Conservation (phyloP, 2,888 invertebrate genomes). For the Tenthredo mesomela region DNA sequence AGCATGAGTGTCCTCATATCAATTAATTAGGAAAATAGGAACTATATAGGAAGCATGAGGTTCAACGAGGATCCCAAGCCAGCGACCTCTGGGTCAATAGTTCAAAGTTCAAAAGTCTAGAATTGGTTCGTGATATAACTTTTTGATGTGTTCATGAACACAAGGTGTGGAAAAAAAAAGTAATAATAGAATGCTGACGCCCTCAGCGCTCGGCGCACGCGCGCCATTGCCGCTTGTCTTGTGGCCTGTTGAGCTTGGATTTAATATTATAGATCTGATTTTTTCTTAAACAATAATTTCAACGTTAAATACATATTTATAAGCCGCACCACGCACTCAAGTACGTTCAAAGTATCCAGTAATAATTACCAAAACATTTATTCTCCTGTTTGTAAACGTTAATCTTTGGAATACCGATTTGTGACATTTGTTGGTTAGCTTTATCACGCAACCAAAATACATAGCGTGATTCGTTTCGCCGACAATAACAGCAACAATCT, state of each 20-base stretch:
- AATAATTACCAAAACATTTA: not conserved
- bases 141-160: not conserved
- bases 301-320: not conserved
- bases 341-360: not conserved
- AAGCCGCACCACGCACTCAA: not conserved
- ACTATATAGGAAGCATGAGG: not conserved
- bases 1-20: no score
- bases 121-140: not conserved
- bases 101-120: not conserved
- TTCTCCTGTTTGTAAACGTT: not conserved
- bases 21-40: no score
- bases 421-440: conserved; percentile 32
- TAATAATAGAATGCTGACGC: conserved; percentile 27
- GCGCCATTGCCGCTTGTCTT: not conserved
- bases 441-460: not conserved
- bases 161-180: not conserved
- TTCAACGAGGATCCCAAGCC: not conserved
- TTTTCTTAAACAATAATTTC: not conserved
- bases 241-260: not conserved
- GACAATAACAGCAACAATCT: not conserved
- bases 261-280: not conserved
- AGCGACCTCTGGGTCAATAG: conserved; percentile 19
- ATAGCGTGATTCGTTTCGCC: not conserved
- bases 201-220: not conserved
- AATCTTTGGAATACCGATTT: not conserved